Percentiles rank a stretch among this genome's conserved stretches.
These are phyloP conservation scores for Centropus bengalensis DNA, from an alignment of 2,113 vertebrate genomes.

Conservation along the genomic window DNA sequence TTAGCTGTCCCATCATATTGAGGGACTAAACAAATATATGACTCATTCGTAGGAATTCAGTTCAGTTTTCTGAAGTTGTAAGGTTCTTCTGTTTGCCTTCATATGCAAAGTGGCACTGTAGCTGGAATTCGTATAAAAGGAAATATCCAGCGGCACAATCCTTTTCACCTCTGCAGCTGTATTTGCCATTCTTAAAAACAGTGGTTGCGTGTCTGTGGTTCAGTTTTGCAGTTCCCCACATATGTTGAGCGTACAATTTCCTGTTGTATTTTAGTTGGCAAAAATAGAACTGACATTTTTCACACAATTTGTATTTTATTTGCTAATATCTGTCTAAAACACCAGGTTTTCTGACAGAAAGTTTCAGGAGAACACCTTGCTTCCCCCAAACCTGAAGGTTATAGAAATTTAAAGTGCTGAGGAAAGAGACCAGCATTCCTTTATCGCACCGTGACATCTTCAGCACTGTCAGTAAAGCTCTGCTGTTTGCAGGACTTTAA, in stretches of 20 bases:
- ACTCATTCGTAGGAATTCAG: neutral
- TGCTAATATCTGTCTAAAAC: constrained; percentile 14
- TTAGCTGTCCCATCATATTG: neutral
- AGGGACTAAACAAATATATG: neutral
- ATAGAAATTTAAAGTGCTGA: neutral
- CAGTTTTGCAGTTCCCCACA: constrained; percentile 5
- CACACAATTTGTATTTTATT: constrained; percentile 35
- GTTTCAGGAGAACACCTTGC: neutral
- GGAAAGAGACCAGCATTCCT: neutral
- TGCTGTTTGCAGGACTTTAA: neutral
- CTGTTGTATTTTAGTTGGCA: constrained; percentile 34
- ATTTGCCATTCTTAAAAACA: constrained; percentile 16
- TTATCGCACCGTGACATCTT: neutral
- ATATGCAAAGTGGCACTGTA: neutral
- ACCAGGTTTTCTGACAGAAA: neutral
- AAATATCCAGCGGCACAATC: neutral
- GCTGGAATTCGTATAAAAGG: constrained; percentile 45
- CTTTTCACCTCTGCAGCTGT: neutral
- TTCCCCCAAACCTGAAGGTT: neutral
- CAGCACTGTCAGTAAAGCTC: neutral
- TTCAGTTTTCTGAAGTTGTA: neutral
- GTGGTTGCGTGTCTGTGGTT: neutral
- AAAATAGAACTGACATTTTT: constrained; percentile 44
- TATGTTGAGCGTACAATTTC: constrained; percentile 54
- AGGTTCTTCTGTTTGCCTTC: neutral